Evolutionary conservation across 2,888 invertebrate genomes (phyloP).

Genomic region (Thera obeliscata): DNA sequence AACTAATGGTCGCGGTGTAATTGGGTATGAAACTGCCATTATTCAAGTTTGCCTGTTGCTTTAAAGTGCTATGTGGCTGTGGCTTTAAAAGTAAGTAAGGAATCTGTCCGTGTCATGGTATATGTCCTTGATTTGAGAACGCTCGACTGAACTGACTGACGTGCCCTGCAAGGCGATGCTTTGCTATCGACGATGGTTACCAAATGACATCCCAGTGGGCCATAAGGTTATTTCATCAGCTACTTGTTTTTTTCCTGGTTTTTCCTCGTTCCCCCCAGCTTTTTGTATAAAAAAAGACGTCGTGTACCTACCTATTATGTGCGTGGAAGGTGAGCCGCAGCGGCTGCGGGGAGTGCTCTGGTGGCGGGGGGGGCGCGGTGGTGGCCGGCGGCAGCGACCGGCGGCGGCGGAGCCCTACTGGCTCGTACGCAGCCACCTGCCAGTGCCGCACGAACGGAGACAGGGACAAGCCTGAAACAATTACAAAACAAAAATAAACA

Average conservation of each 20-base stretch:
- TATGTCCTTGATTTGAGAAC: no score
- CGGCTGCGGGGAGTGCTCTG: constrained; percentile 67
- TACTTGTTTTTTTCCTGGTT: no score
- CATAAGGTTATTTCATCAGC: no score
- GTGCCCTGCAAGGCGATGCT: no score
- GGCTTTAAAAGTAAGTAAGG: not conserved
- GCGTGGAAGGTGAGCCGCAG: constrained; percentile 86
- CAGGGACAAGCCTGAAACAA: constrained; percentile 85
- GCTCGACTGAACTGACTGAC: no score
- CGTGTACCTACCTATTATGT: constrained; percentile 87
- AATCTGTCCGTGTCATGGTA: no score
- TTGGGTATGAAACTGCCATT: constrained; percentile 57
- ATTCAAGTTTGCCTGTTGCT: constrained; percentile 47
- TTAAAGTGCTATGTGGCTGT: constrained; percentile 16
- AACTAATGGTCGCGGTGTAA: constrained; percentile 51
- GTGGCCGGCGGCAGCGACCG: constrained; percentile 84
- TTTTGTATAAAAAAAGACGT: no score
- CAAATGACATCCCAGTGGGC: no score
- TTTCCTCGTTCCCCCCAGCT: no score
- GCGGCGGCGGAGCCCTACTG: constrained; percentile 87
- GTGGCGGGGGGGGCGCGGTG: constrained; percentile 52
- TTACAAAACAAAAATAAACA: no score
- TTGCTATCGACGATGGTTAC: no score
- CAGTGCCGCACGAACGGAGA: constrained; percentile 92
- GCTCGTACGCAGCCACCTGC: constrained; percentile 91